Evolutionary conservation across 2,888 invertebrate genomes (phyloP).

Genomic region (Furcula furcula): DNA sequence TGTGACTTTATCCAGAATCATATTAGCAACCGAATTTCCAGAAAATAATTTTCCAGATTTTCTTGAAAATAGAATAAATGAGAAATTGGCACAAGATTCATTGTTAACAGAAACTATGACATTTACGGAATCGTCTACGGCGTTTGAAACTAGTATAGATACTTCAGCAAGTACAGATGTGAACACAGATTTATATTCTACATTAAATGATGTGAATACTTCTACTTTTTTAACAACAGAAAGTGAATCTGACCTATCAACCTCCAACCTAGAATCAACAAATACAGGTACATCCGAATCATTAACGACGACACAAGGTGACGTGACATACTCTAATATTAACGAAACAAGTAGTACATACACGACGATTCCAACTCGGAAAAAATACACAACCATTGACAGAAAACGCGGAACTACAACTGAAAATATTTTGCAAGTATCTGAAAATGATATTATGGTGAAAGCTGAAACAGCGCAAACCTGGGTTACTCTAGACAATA

Average conservation of each 20-base stretch:
- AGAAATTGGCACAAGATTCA: too few relatives aligned
- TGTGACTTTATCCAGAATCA: too few relatives aligned
- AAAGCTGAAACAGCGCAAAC: constrained; percentile 39
- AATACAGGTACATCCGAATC: constrained; percentile 8
- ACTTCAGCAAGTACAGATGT: not conserved
- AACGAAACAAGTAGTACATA: constrained; percentile 4
- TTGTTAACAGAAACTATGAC: constrained; percentile 1
- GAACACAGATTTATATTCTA: not conserved
- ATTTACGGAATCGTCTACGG: not conserved
- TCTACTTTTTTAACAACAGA: too few relatives aligned
- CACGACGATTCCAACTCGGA: constrained; percentile 31
- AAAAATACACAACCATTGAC: constrained; percentile 46
- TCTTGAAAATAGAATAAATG: too few relatives aligned
- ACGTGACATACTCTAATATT: constrained; percentile 1
- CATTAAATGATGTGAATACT: not conserved
- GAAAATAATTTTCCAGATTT: too few relatives aligned
- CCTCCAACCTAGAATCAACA: not conserved
- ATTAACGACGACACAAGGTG: constrained; percentile 8
- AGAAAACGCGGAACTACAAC: constrained; percentile 32
- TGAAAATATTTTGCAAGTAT: constrained; percentile 18
- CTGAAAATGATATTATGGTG: constrained; percentile 29
- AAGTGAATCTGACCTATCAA: too few relatives aligned
- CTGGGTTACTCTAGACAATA: constrained; percentile 35
- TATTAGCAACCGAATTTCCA: too few relatives aligned
- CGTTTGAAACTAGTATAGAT: not conserved